phyloP scores from a whole-genome alignment of 2,113 vertebrate genomes.

The Hemiprocne comata region DNA sequence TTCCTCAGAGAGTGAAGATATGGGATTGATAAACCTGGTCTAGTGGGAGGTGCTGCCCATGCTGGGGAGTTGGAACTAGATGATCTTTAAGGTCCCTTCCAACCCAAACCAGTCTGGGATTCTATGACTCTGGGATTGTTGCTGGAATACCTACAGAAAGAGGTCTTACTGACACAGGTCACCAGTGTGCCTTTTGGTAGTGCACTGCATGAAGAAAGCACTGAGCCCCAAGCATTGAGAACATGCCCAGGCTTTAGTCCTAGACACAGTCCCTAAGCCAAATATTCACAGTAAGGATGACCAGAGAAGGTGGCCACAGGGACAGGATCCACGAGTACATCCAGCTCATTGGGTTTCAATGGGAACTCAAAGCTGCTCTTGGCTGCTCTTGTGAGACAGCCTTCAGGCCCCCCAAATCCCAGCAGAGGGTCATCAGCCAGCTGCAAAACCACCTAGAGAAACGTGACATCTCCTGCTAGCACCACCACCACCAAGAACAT shows the following conservation, averaged over 20 bases:
- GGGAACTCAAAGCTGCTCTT: not conserved
- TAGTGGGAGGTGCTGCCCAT: no score
- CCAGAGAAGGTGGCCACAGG: not conserved
- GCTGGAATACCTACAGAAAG: not conserved
- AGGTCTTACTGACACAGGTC: not conserved
- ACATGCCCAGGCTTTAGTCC: not conserved
- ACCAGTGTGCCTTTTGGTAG: not conserved
- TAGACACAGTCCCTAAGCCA: not conserved
- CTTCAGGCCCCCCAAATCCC: not conserved
- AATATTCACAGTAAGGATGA: not conserved
- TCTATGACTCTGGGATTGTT: not conserved
- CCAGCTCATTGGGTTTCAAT: not conserved
- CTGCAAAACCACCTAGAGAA: not conserved
- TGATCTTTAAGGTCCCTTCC: no score
- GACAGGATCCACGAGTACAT: not conserved
- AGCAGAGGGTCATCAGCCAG: not conserved
- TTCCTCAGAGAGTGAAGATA: not conserved
- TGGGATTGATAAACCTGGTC: not conserved
- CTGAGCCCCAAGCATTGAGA: not conserved
- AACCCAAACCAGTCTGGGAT: no score
- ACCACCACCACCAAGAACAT: not conserved
- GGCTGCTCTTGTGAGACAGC: not conserved
- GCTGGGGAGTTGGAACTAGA: no score
- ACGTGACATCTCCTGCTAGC: not conserved
- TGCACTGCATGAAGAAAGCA: not conserved